Percentiles rank a stretch among this genome's conserved stretches.
phyloP scores from a whole-genome alignment of 2,113 vertebrate species.

The Salvator merianae region DNA sequence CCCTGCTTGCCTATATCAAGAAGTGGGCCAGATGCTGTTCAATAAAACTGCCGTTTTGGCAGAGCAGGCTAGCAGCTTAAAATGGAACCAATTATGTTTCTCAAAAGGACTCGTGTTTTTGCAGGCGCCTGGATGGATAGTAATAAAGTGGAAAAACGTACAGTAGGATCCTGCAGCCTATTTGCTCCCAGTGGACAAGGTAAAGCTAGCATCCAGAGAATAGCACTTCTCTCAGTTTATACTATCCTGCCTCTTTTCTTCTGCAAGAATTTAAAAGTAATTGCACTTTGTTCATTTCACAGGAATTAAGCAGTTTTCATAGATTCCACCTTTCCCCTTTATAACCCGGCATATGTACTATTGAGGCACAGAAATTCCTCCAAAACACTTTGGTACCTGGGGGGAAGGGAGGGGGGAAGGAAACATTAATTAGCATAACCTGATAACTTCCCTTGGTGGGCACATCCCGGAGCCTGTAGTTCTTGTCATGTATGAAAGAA shows the following conservation, averaged over 20 bases:
- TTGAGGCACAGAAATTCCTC: no score
- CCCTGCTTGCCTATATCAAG: not conserved
- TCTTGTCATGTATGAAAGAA: slow-evolving; percentile 43
- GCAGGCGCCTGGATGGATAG: slow-evolving; percentile 18
- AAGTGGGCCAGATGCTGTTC: not conserved
- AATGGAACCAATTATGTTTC: slow-evolving; percentile 15
- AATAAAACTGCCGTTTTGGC: slow-evolving; percentile 12
- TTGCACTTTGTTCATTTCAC: no score
- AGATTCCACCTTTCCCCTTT: no score
- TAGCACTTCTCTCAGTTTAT: no score
- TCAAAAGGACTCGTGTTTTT: slow-evolving; percentile 9
- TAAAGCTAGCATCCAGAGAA: no score
- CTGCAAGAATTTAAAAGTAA: no score
- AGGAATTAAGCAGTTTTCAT: no score
- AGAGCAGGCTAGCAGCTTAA: not conserved
- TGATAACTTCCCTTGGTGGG: not conserved
- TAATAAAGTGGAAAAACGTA: slow-evolving; percentile 11
- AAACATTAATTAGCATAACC: no score
- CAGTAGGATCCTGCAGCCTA: no score
- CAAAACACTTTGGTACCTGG: not conserved
- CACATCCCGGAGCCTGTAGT: not conserved
- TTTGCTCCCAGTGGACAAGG: no score
- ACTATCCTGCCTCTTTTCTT: no score
- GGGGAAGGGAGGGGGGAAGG: not conserved
- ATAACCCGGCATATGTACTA: no score